Evolutionary conservation across 1,140 invertebrate genomes (phyloP).

Genomic region (Heliothis subflexa): DNA sequence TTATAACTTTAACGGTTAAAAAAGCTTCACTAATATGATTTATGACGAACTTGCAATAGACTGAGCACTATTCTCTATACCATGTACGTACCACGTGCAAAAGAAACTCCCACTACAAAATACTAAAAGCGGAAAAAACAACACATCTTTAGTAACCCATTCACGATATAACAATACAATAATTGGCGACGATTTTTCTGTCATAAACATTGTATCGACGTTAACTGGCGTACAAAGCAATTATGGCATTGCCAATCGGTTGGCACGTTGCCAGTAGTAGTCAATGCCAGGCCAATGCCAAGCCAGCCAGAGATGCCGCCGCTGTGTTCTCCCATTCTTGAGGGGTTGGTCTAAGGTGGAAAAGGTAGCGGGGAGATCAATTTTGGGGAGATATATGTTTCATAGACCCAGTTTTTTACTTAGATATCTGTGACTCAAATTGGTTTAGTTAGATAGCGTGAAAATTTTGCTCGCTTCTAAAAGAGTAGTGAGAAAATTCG

Average conservation of each 20-base stretch:
- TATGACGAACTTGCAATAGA: no score
- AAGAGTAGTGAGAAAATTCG: no score
- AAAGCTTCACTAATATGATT: no score
- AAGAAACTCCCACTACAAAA: background rate
- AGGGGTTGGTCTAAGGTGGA: slow-evolving; percentile 2
- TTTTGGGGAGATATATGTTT: no score
- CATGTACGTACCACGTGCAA: no score
- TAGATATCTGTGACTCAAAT: no score
- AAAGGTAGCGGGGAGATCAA: slow-evolving; percentile 4
- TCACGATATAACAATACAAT: background rate
- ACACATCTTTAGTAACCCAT: background rate
- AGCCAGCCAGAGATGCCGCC: slow-evolving; percentile 30
- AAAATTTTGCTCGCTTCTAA: no score
- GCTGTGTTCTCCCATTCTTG: slow-evolving; percentile 35
- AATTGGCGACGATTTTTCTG: slow-evolving; percentile 27
- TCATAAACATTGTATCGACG: slow-evolving; percentile 24
- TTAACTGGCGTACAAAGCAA: slow-evolving; percentile 44
- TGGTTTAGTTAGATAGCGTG: no score
- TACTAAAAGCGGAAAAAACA: background rate
- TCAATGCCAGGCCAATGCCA: slow-evolving; percentile 33
- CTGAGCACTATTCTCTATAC: no score
- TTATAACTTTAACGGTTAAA: no score
- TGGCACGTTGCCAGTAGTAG: slow-evolving; percentile 31
- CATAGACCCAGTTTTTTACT: no score
- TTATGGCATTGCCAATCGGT: slow-evolving; percentile 26